Evolutionary conservation across 2,888 invertebrate genomes (phyloP).

Genomic region (Melanostoma scalare): DNA sequence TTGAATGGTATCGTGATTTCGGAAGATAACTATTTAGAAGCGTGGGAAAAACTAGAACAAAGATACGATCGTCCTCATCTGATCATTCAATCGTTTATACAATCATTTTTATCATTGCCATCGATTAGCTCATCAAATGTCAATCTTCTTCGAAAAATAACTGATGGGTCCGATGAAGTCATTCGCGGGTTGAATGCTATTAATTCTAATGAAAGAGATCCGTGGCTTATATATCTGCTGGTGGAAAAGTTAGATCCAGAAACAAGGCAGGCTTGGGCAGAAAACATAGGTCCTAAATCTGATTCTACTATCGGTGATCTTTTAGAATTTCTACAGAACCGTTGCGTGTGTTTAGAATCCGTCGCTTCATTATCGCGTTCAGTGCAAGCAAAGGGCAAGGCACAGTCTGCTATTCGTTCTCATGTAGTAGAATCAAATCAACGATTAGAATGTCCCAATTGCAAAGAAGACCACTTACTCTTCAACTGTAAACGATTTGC

Average conservation of each 20-base stretch:
- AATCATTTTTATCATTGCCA: too few relatives aligned
- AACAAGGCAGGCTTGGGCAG: constrained; percentile 28
- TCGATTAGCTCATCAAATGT: too few relatives aligned
- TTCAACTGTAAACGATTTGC: constrained; percentile 28
- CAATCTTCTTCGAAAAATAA: too few relatives aligned
- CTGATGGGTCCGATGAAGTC: too few relatives aligned
- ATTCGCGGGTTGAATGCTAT: constrained; percentile 42
- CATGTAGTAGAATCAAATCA: constrained; percentile 28
- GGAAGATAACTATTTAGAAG: too few relatives aligned
- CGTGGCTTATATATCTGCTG: constrained; percentile 41
- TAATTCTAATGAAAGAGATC: constrained; percentile 32
- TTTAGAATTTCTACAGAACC: constrained; percentile 34
- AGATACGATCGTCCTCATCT: too few relatives aligned
- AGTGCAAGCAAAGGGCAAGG: neutral
- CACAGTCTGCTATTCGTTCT: constrained; percentile 24
- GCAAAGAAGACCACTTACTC: constrained; percentile 27
- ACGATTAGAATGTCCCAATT: constrained; percentile 17
- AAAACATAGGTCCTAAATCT: constrained; percentile 8
- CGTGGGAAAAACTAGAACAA: too few relatives aligned
- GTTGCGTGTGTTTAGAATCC: constrained; percentile 44
- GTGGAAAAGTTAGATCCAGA: constrained; percentile 35
- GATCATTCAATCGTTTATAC: too few relatives aligned
- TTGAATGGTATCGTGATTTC: too few relatives aligned
- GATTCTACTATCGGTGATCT: constrained; percentile 28
- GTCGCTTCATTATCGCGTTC: neutral